Conservation (phyloP, 2,113 vertebrate species). For the Ceyx margarethae region DNA sequence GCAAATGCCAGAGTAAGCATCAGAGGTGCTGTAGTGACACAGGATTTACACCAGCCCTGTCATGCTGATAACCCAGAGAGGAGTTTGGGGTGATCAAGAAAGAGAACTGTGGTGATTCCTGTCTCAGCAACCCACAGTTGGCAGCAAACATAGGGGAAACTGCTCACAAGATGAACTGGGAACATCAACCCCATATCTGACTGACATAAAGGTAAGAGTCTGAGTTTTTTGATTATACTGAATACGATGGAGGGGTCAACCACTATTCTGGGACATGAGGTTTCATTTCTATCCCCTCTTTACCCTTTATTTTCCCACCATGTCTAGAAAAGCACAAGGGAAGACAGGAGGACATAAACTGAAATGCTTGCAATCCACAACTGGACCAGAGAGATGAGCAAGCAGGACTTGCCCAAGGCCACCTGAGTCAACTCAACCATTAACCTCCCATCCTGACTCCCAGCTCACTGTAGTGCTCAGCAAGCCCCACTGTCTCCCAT, state of each 20-base stretch:
- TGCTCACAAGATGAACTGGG: not conserved
- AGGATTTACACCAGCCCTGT: not conserved
- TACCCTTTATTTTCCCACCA: not conserved
- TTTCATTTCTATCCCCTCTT: not conserved
- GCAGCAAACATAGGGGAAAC: not conserved
- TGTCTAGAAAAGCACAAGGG: not conserved
- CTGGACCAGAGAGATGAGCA: not conserved
- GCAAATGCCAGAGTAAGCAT: rapidly evolving
- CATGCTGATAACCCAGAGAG: not conserved
- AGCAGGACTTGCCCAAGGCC: not conserved
- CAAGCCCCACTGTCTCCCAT: not conserved
- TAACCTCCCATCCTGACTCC: not conserved
- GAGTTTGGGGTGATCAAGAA: not conserved
- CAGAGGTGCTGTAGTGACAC: rapidly evolving
- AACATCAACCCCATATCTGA: not conserved
- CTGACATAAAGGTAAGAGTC: not conserved
- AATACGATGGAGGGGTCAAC: not conserved
- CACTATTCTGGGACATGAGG: not conserved
- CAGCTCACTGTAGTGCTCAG: not conserved
- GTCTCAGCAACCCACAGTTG: not conserved
- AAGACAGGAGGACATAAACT: not conserved
- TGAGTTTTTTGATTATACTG: not conserved
- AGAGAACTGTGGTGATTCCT: not conserved
- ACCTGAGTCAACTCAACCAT: not conserved
- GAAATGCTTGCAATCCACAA: not conserved